Percentiles rank a stretch among this genome's conserved stretches.
These are phyloP conservation scores for Arrhamphus sclerolepis DNA, from an alignment of 2,797 vertebrate genomes.

Conservation along the genomic window DNA sequence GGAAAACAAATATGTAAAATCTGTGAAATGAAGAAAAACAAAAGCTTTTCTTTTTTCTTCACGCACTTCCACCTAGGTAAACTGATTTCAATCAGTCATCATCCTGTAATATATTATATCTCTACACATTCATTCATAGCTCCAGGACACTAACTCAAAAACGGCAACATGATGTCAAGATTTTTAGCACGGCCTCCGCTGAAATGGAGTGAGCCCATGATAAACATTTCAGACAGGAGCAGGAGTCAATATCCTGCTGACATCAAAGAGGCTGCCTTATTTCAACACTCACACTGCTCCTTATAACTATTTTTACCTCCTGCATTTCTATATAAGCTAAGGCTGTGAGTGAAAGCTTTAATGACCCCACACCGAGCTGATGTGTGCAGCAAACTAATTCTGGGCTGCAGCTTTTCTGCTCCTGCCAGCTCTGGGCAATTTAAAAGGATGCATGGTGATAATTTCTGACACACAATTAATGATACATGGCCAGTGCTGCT, in stretches of 20 bases:
- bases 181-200: neutral
- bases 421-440: slow-evolving; percentile 17
- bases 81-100: neutral
- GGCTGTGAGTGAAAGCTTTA: slow-evolving; percentile 44
- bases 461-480: slow-evolving; percentile 24
- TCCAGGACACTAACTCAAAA: slow-evolving; percentile 6
- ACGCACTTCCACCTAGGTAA: neutral
- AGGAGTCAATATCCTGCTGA: slow-evolving; percentile 59
- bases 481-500: slow-evolving; percentile 10
- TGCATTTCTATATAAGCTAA: slow-evolving; percentile 34
- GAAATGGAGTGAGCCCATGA: slow-evolving; percentile 26
- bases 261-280: slow-evolving; percentile 62
- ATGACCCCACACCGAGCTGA: slow-evolving; percentile 44
- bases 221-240: slow-evolving; percentile 32
- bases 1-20: neutral
- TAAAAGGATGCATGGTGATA: slow-evolving; percentile 20
- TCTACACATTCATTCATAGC: neutral
- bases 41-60: too few relatives aligned
- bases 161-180: slow-evolving; percentile 22
- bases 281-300: slow-evolving; percentile 40
- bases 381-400: slow-evolving; percentile 46
- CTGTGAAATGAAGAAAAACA: neutral
- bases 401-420: slow-evolving; percentile 26
- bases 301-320: slow-evolving; percentile 44
- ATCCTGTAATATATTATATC: neutral